Evolutionary conservation across 2,888 invertebrate genomes (phyloP).

Genomic region (Zygothrica quintamaculata): DNA sequence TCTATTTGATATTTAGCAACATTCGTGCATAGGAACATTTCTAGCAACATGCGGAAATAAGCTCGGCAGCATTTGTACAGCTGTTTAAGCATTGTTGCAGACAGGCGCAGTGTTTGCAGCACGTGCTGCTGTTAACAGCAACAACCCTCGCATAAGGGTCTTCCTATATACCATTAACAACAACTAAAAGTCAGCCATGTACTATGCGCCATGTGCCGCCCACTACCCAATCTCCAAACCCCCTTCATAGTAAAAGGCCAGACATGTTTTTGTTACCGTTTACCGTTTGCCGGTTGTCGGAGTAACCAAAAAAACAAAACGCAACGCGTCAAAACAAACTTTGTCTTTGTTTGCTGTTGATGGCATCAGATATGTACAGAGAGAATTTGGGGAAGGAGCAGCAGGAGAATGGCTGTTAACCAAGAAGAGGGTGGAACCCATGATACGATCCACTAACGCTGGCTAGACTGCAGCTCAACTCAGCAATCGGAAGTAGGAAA

Average conservation of each 20-base stretch:
- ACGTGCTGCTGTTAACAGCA: conserved; percentile 56
- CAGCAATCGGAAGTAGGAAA: conserved; percentile 57
- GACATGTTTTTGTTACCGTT: conserved; percentile 65
- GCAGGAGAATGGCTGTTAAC: not conserved
- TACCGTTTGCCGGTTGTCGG: conserved; percentile 69
- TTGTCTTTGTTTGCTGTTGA: conserved; percentile 49
- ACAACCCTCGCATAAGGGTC: conserved; percentile 47
- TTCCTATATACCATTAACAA: too few relatives aligned
- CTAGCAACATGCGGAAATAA: conserved; percentile 9
- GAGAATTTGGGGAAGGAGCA: not conserved
- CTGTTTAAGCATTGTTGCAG: conserved; percentile 48
- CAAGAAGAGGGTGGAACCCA: conserved; percentile 7
- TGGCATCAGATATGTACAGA: conserved; percentile 11
- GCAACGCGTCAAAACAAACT: conserved; percentile 71
- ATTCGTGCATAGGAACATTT: conserved; percentile 32
- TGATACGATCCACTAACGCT: conserved; percentile 2
- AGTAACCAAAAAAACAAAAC: conserved; percentile 56
- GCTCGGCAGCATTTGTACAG: conserved; percentile 46
- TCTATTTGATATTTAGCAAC: conserved; percentile 7
- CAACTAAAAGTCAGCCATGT: not conserved
- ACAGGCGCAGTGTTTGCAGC: conserved; percentile 62
- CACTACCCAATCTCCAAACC: not conserved
- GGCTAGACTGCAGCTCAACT: conserved; percentile 19
- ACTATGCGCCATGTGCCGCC: conserved; percentile 1
- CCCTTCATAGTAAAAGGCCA: conserved; percentile 27